A percentile compares a stretch with the other conserved stretches of the same genome.
These are phyloP conservation scores for Cuniculus paca DNA, from an alignment of 2,797 vertebrate species.

Conservation along the genomic window DNA sequence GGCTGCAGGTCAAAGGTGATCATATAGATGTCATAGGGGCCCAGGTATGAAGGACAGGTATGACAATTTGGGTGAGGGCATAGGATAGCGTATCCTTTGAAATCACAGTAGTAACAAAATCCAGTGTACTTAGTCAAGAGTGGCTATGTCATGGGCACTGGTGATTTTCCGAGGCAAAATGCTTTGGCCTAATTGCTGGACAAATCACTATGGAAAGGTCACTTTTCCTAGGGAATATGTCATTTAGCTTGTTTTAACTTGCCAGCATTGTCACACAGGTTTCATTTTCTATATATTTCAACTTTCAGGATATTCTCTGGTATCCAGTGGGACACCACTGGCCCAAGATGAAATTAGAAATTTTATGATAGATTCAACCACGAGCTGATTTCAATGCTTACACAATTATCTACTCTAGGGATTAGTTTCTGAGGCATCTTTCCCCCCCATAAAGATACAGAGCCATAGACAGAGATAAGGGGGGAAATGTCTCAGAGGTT, in stretches of 20 bases:
- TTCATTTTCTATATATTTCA: conserved; percentile 35
- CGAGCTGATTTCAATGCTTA: neutral
- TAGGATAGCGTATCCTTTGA: neutral
- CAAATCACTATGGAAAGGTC: neutral
- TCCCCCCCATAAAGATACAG: neutral
- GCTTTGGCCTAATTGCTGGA: neutral
- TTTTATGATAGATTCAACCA: neutral
- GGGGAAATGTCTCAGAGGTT: neutral
- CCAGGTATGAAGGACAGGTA: neutral
- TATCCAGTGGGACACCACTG: neutral
- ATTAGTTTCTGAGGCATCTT: neutral
- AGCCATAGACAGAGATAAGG: neutral
- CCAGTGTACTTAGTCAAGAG: neutral
- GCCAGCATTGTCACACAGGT: neutral
- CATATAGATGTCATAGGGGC: neutral
- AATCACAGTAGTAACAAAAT: conserved; percentile 6
- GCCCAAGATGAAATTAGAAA: neutral
- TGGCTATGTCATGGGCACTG: neutral
- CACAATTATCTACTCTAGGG: neutral
- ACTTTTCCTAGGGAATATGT: neutral
- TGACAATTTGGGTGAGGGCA: neutral
- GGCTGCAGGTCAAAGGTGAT: conserved; percentile 18
- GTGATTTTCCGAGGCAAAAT: conserved; percentile 53
- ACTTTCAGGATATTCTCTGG: neutral
- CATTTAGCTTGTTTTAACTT: neutral